These are phyloP conservation scores for Periphyllus acericola DNA, from an alignment of 2,888 invertebrate species.

Conservation along the genomic window DNA sequence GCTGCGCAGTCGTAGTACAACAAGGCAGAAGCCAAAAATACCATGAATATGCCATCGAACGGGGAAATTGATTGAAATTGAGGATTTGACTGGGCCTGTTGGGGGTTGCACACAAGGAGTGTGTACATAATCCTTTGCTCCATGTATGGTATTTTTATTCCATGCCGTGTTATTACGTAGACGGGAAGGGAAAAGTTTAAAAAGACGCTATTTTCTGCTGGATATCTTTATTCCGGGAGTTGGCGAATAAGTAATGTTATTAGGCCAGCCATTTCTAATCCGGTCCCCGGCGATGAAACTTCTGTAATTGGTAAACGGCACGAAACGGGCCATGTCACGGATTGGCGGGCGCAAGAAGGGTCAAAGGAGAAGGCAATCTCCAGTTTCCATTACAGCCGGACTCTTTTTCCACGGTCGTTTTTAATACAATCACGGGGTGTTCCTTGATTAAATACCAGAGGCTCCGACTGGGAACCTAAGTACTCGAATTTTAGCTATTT, in stretches of 20 bases:
- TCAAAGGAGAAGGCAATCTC: constrained; percentile 54
- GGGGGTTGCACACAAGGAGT: background rate
- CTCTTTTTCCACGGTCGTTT: constrained; percentile 49
- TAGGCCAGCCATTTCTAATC: constrained; percentile 54
- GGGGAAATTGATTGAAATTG: constrained; percentile 39
- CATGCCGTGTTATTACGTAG: background rate
- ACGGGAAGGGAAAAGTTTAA: constrained; percentile 32
- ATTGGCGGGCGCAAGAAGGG: constrained; percentile 23
- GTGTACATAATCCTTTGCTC: background rate
- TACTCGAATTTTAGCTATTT: constrained; percentile 27
- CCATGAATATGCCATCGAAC: background rate
- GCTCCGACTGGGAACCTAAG: background rate
- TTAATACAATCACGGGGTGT: constrained; percentile 51
- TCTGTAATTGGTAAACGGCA: constrained; percentile 60
- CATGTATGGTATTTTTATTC: background rate
- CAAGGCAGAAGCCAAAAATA: background rate
- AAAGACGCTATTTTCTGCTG: constrained; percentile 33
- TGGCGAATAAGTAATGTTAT: constrained; percentile 61
- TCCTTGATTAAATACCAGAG: constrained; percentile 52
- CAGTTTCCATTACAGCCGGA: constrained; percentile 48
- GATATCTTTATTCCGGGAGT: constrained; percentile 42
- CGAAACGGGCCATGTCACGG: constrained; percentile 46
- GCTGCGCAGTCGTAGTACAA: background rate
- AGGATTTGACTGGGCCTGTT: background rate
- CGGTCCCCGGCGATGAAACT: constrained; percentile 57